Conservation (phyloP, 2,113 vertebrate genomes). For the Carettochelys insculpta region DNA sequence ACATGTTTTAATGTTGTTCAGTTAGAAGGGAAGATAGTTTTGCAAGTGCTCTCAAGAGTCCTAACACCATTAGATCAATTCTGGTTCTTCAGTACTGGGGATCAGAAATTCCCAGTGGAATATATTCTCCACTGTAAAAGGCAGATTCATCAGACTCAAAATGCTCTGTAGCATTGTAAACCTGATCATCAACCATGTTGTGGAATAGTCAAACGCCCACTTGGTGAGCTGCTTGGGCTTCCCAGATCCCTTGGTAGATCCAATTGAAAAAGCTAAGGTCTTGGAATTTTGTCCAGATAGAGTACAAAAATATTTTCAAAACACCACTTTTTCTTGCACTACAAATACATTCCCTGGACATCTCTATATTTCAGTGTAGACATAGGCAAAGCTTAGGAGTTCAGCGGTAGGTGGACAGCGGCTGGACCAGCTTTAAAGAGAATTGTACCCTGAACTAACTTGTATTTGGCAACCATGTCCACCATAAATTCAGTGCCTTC, state of each 20-base stretch:
- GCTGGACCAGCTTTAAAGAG: neutral
- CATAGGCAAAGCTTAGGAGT: neutral
- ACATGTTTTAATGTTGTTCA: neutral
- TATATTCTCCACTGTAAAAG: neutral
- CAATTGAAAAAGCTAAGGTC: neutral
- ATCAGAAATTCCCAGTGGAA: neutral
- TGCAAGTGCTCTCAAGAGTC: neutral
- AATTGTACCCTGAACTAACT: no score
- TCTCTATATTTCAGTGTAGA: neutral
- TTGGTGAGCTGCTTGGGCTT: neutral
- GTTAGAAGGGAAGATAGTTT: neutral
- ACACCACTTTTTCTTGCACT: neutral
- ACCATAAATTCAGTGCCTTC: no score
- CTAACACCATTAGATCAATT: neutral
- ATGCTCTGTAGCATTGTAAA: neutral
- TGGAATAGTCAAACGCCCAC: neutral
- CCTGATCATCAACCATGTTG: no score
- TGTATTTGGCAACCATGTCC: no score
- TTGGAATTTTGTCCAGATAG: neutral
- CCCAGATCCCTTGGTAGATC: neutral
- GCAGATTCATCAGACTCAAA: neutral
- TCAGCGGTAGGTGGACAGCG: neutral
- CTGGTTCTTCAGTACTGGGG: neutral
- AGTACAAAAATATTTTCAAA: neutral
- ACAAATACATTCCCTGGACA: neutral